Evolutionary conservation across 2,113 vertebrate genomes (phyloP).

Genomic region (Sigmodon hispidus): DNA sequence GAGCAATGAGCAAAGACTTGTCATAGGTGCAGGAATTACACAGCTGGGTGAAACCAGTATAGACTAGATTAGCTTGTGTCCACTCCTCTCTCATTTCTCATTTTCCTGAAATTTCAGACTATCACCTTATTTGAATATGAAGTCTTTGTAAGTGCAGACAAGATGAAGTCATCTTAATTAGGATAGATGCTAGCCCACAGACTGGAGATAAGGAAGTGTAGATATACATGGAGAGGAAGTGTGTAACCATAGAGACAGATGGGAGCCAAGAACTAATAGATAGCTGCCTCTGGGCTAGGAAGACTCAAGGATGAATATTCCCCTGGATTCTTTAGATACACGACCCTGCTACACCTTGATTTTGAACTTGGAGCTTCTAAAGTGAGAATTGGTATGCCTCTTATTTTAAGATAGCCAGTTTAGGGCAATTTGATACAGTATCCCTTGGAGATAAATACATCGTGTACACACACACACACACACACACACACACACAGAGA

Average conservation of each 20-base stretch:
- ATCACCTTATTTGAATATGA: neutral
- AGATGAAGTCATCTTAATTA: neutral
- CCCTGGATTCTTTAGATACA: neutral
- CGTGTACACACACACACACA: neutral
- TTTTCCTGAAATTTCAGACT: neutral
- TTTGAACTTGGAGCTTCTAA: neutral
- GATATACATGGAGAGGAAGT: neutral
- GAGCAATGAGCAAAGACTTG: neutral
- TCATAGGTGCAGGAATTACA: neutral
- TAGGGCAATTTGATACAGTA: neutral
- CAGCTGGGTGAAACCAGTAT: neutral
- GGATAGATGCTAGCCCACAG: neutral
- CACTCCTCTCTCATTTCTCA: neutral
- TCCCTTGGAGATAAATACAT: neutral
- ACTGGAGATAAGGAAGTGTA: neutral
- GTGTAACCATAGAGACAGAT: neutral
- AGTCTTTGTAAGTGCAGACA: neutral
- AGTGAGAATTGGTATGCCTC: neutral
- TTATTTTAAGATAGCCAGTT: neutral
- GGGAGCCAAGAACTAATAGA: neutral
- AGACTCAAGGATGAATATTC: neutral
- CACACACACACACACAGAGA: rapidly evolving
- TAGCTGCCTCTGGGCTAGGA: neutral
- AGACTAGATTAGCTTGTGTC: neutral
- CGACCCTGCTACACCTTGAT: neutral